Base-by-base conservation (phyloP, 2,888 invertebrate species). In the Schizotus pectinicornis region DNA sequence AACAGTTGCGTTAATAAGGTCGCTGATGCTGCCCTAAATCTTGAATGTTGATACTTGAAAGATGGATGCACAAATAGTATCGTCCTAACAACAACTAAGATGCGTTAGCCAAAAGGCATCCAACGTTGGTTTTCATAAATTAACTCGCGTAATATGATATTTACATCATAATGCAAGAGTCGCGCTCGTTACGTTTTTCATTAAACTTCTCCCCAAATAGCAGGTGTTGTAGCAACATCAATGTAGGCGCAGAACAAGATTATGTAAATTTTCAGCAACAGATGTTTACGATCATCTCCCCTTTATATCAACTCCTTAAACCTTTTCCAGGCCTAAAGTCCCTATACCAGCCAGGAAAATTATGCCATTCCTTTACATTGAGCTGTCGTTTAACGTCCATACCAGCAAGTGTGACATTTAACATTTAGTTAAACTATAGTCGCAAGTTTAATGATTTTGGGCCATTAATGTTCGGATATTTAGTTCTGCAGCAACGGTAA, bases 181-280 rank as follows among this genome's bases (percentile, higher is more conserved):
- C 22, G 5, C 22, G 22, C 57, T 59, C 59, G 62, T 64, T 62
- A 62, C 39, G 42, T 62, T 62, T 62, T 64, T 64, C 56, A 64
- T 64, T 64, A 64, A 64, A 64, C 56, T 56, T 62, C 60, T 56
- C 47, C 55, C 56, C 45, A 56, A 30, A 51, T 62, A 59, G 54
- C 64, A 64, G 64, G 64, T 64, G 64, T 64, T 62, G 55, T 60
- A 57, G 42, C 53, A 49, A 57, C 60, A 58, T 47, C 58, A 64
- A 60, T 56, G 64, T 60, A 60, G 54, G 56, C 59, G 55, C 53
- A 60, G 55, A 61, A 58, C 55, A 58, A 62, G 62, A 62, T 64
- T 64, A 64, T 62, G 64, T 53, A 64, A 64, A 64, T 64, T 56
- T 53, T 14, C 42, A 62, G 64, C 64, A 64, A 62, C 64, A 64